Evolutionary conservation across 1,140 invertebrate species (phyloP).

Genomic region (Aphelenchoides fujianensis): DNA sequence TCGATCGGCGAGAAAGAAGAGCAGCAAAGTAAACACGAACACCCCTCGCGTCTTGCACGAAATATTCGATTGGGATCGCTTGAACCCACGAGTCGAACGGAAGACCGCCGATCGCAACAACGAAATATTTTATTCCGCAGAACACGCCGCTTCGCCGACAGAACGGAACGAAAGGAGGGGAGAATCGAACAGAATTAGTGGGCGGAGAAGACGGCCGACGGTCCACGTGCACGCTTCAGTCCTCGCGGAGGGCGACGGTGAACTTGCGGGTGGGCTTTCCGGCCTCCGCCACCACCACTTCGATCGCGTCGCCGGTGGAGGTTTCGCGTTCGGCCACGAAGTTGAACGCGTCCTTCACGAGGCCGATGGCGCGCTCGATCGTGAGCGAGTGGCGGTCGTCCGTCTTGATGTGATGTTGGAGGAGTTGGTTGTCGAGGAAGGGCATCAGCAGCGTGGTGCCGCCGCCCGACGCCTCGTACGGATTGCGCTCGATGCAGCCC

Average conservation of each 20-base stretch:
- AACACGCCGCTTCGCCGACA: not conserved
- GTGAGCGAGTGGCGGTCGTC: constrained; percentile 66
- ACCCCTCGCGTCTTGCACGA: not conserved
- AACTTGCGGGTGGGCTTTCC: constrained; percentile 71
- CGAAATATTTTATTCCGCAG: no score
- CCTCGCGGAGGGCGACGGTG: constrained; percentile 62
- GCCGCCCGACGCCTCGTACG: constrained; percentile 78
- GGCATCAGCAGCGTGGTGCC: constrained; percentile 67
- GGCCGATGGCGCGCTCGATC: constrained; percentile 74
- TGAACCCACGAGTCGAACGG: no score
- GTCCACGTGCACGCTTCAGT: no score
- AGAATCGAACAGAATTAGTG: constrained; percentile 21
- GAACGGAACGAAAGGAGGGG: not conserved
- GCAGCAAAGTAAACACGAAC: no score
- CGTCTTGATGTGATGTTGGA: constrained; percentile 44
- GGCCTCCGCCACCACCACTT: constrained; percentile 83
- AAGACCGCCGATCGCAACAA: no score
- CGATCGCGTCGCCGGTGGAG: constrained; percentile 86
- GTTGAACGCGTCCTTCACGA: constrained; percentile 92
- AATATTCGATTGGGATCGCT: not conserved
- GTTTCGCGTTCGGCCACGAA: constrained; percentile 95
- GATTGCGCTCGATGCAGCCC: constrained; percentile 80
- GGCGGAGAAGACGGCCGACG: not conserved
- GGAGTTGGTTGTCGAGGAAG: constrained; percentile 68
- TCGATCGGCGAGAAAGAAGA: no score